phyloP scores from a whole-genome alignment of 2,113 vertebrate species.

The human region GRCh38 chr1:50304001-50304500 shows the following conservation, averaged over 20 bases:
- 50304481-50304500: background rate
- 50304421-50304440: fast-evolving
- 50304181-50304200: background rate
- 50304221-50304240: background rate
- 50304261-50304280: background rate
- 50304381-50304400: background rate
- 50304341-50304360: background rate
- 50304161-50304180: background rate
- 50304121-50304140: background rate
- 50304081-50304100: background rate
- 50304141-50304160: background rate
- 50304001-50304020: background rate
- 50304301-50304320: background rate
- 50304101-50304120: background rate
- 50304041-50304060: background rate
- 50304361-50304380: background rate
- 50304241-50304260: background rate
- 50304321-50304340: background rate
- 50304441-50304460: no score
- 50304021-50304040: background rate
- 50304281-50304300: background rate
- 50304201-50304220: background rate
- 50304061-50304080: background rate
- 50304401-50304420: no score
- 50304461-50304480: background rate